phyloP scores from a whole-genome alignment of 2,113 vertebrate species.

The Tinamus guttatus region DNA sequence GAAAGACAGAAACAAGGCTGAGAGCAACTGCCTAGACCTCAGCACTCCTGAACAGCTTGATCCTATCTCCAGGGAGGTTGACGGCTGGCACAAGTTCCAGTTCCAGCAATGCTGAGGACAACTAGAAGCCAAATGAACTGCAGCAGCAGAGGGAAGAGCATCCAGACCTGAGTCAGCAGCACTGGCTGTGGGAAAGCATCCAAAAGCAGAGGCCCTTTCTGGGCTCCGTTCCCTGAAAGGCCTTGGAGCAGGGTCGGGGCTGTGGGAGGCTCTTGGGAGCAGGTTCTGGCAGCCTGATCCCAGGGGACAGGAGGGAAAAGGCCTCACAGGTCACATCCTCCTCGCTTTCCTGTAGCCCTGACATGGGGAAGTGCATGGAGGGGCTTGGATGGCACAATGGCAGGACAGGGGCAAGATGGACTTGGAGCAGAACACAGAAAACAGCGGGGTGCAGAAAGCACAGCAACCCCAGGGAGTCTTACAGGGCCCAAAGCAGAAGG shows the following conservation, averaged over 20 bases:
- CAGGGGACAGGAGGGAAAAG: not conserved
- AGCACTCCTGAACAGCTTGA: accelerated
- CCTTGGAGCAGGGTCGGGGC: no score
- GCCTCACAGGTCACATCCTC: not conserved
- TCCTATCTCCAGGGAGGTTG: not conserved
- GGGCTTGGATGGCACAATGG: no score
- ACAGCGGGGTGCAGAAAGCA: not conserved
- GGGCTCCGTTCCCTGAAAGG: not conserved
- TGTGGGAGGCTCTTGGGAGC: not conserved
- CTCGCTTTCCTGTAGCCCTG: not conserved
- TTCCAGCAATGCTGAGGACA: accelerated
- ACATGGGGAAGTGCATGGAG: accelerated
- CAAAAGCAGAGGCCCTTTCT: not conserved
- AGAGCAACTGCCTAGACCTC: not conserved
- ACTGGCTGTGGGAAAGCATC: not conserved
- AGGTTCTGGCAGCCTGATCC: not conserved
- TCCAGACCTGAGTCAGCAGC: not conserved
- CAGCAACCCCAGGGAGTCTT: not conserved
- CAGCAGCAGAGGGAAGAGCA: not conserved
- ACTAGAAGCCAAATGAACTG: not conserved
- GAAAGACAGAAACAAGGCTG: not conserved
- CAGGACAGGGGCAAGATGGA: not conserved
- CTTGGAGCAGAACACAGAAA: not conserved
- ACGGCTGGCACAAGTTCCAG: not conserved
- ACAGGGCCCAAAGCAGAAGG: not conserved